Percentiles rank a stretch among this genome's conserved stretches.
phyloP scores from a whole-genome alignment of 1,140 invertebrate genomes.

The Nixonia krombeini region DNA sequence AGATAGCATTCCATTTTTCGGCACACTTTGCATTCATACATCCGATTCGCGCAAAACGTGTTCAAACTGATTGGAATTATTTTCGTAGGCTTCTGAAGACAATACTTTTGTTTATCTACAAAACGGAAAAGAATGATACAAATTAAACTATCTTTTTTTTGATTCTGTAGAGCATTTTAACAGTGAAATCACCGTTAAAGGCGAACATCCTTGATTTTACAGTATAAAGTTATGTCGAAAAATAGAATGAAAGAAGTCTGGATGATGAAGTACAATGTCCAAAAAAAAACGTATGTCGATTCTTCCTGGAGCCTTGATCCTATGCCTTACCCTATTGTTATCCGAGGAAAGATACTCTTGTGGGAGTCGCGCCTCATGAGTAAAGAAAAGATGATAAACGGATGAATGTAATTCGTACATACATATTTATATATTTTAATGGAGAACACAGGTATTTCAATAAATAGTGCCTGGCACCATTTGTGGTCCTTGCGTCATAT shows the following conservation, averaged over 20 bases:
- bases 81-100: no score
- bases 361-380: no score
- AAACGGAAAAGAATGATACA: neutral
- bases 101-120: neutral
- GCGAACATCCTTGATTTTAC: no score
- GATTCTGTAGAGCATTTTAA: no score
- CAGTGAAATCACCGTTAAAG: no score
- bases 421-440: constrained; percentile 54
- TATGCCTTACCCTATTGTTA: constrained; percentile 64
- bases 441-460: constrained; percentile 69
- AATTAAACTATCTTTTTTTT: no score
- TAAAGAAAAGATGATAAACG: constrained; percentile 15
- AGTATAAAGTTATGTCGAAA: neutral
- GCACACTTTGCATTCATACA: no score
- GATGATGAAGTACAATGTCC: constrained; percentile 47
- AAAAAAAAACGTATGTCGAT: constrained; percentile 51
- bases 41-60: no score
- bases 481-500: constrained; percentile 68
- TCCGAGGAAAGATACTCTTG: constrained; percentile 61
- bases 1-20: constrained; percentile 18
- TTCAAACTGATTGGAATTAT: no score
- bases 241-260: constrained; percentile 19
- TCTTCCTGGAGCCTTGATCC: constrained; percentile 61
- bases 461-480: constrained; percentile 72
- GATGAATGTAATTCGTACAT: constrained; percentile 39